These are phyloP conservation scores for Sebastes oblongus DNA, from an alignment of 2,797 vertebrate species.

Conservation along the genomic window DNA sequence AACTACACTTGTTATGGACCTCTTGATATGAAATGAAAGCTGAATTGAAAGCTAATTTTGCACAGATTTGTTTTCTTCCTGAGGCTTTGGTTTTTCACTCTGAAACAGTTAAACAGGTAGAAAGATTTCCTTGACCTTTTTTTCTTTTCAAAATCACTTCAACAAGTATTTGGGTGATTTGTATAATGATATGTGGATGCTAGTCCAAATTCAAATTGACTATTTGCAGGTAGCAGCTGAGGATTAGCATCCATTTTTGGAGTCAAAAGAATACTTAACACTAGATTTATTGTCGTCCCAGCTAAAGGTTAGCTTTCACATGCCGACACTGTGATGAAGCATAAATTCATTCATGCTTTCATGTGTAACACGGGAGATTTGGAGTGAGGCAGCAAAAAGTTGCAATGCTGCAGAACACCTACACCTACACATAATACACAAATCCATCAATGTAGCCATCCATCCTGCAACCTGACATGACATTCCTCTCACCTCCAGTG, in stretches of 20 bases:
- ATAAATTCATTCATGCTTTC: not conserved
- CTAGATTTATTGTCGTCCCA: not conserved
- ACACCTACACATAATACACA: not conserved
- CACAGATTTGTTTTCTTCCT: no score
- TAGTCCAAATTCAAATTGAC: conserved; percentile 2
- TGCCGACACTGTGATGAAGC: not conserved
- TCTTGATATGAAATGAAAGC: not conserved
- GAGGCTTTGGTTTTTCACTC: no score
- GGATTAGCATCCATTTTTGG: not conserved
- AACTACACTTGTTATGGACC: not conserved
- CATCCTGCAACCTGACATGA: not conserved
- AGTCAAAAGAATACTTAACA: not conserved
- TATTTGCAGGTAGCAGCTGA: not conserved
- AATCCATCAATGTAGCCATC: not conserved
- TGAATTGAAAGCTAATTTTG: not conserved
- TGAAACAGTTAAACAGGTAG: no score
- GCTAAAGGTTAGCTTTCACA: conserved; percentile 15
- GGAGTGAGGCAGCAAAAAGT: not conserved
- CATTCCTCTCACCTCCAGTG: not conserved
- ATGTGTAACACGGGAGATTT: not conserved
- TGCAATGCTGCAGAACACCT: not conserved
- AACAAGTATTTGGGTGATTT: not conserved
- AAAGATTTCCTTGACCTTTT: not conserved
- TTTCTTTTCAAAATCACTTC: not conserved
- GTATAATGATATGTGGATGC: not conserved